Conservation (phyloP, 2,797 vertebrate species). For the Pangasius krempfi region DNA sequence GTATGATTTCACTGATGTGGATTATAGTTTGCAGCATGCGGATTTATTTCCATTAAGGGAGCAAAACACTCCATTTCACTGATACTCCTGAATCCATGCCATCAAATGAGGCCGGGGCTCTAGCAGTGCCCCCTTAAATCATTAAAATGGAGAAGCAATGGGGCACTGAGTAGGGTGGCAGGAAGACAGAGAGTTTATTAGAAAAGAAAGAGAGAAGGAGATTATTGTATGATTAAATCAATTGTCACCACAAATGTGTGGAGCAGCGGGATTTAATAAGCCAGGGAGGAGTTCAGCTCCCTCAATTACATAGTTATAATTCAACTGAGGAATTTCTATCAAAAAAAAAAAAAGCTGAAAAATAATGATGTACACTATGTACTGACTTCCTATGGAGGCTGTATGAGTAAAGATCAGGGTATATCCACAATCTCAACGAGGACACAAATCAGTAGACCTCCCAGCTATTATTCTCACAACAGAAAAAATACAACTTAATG, state of each 20-base stretch:
- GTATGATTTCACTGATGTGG: conserved; percentile 36
- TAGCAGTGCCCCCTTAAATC: conserved; percentile 39
- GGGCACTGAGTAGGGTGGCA: conserved; percentile 38
- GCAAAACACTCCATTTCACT: conserved; percentile 29
- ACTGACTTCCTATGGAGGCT: neutral
- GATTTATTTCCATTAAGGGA: conserved; percentile 48
- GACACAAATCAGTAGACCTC: neutral
- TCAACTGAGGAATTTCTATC: conserved; percentile 34
- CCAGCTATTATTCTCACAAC: conserved; percentile 18
- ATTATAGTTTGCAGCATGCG: conserved; percentile 47
- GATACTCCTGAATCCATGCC: conserved; percentile 32
- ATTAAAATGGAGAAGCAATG: conserved; percentile 50
- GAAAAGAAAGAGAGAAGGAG: conserved; percentile 36
- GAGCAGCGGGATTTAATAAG: conserved; percentile 42
- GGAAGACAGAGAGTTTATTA: conserved; percentile 29
- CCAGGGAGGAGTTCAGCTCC: conserved; percentile 45
- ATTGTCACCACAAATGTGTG: conserved; percentile 53
- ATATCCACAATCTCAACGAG: conserved; percentile 18
- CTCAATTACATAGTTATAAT: conserved; percentile 54
- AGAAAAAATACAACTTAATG: conserved; percentile 8
- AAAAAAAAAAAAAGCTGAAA: conserved; percentile 28
- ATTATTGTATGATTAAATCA: conserved; percentile 57
- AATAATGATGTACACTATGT: conserved; percentile 31
- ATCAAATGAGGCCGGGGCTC: conserved; percentile 48
- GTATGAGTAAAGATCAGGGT: neutral